Base-by-base conservation (phyloP, 2,797 vertebrate genomes). In the Hirundo rustica region DNA sequence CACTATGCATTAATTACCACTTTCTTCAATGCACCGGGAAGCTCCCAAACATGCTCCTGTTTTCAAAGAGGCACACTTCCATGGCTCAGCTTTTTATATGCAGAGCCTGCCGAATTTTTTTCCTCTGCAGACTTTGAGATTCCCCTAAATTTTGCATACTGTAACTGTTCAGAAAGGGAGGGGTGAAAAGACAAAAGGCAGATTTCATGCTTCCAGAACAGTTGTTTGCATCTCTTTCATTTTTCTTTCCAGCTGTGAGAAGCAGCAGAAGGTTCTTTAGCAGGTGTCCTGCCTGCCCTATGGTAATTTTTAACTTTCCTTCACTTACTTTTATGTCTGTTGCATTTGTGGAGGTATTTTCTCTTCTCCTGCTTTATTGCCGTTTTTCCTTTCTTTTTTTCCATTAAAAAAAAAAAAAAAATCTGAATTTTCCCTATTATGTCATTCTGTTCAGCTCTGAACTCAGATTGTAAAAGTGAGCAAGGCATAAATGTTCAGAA, bases 1-100 rank as follows among this genome's bases (percentile, higher is more conserved):
- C 98, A 97, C 97, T 98, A 92, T 98, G 98, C 98, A 98, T 98
- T 98, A 98, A 98, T 98, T 98, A 98, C 97, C 97, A 97, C 97
- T 98, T 97, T 97, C 98, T 97, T 97, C 97, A 96, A 88, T 95
- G 96, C 96, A 65, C 93, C 67, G 94, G 96, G 97, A 97, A 97
- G 97, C 97, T 96, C 96, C 97, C 97, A 97, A 98, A 98, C 97
- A 97, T 93, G 95, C 92, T 96, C 96, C 97, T 97, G 96, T 98
- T 98, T 98, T 98, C 97, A 98, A 98, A 98, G 96, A 97, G 97
- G 96, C 98, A 97, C 97, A 95, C 98, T 98, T 98, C 98, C 97
- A 97, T 95, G 94, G 92, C 94, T 97, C 96, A 96, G 96, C 97
- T 98, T 98, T 98, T 98, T 98, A 98, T 98, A 98, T 98, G 98